Evolutionary conservation across 2,888 invertebrate species (phyloP).

Genomic region (Caenorhabditis uteleia): DNA sequence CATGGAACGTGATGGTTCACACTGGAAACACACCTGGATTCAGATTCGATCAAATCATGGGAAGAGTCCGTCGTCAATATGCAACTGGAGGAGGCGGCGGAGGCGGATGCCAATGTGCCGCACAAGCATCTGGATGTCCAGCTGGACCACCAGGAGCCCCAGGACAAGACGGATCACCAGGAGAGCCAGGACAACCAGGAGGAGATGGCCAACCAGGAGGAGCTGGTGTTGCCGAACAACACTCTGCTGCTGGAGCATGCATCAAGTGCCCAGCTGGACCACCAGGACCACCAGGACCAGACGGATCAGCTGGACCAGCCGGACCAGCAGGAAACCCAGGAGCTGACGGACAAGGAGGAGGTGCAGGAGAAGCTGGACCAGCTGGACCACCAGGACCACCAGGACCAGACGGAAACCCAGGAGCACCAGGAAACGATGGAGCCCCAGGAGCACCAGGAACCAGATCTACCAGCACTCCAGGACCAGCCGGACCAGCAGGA

Average conservation of each 20-base stretch:
- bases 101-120: conserved; percentile 41
- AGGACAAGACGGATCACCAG: conserved; percentile 39
- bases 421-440: conserved; percentile 36
- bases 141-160: conserved; percentile 48
- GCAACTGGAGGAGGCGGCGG: conserved; percentile 25
- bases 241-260: conserved; percentile 20
- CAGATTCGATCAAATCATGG: conserved; percentile 36
- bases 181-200: conserved; percentile 37
- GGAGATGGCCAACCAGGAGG: conserved; percentile 23
- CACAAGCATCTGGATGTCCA: conserved; percentile 44
- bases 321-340: conserved; percentile 45
- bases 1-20: conserved; percentile 42
- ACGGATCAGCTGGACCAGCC: conserved; percentile 43
- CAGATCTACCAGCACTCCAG: conserved; percentile 37
- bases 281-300: conserved; percentile 41
- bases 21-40: conserved; percentile 23
- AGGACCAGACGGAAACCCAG: conserved; percentile 39
- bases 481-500: conserved; percentile 48
- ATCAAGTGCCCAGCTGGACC: conserved; percentile 50
- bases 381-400: conserved; percentile 40
- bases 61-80: conserved; percentile 38
- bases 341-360: conserved; percentile 28
- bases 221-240: conserved; percentile 27
- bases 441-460: conserved; percentile 45
- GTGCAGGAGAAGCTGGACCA: conserved; percentile 32